Evolutionary conservation across 1,140 invertebrate species (phyloP), one percentile per base, ranked within the genome.

Genomic region (Drosophila nebulosa): DNA sequence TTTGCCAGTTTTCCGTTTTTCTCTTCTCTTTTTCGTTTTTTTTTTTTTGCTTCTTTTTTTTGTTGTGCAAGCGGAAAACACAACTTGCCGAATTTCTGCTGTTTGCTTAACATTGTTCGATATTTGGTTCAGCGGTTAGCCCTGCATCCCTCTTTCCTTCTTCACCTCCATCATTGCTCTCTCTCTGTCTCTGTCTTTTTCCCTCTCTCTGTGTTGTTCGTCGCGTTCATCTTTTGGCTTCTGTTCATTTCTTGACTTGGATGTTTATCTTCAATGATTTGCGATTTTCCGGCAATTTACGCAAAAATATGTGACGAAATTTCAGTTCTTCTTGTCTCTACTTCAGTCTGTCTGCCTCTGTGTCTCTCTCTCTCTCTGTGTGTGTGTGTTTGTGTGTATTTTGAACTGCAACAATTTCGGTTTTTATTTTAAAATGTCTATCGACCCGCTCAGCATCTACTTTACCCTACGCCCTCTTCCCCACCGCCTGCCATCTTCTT

Each of bases 291-390:
- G 83, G 83, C 83, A 88, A 88, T 88, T 88, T 88, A 88, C 83
- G 78, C 83, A 88, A 88, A 88, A 88, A 88, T 88, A 88, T 88
- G 83, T 88, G 83, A 88, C 83, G 83, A 88, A 88, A 88, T 88
- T 88, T 88, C 67, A 64, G 66, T 67, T 42, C 35, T 50, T 56
- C 16, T 24, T 39, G 10, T 24, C 32, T 16, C 21, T 14, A 7
- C 22, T 35, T 35, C 30, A 14, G n/a, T 22, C 26, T 27, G 1
- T 12, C 1, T 46, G 4, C 21, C 4, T 42, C 0, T 55, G 12
- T 26, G n/a, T 51, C 7, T 64, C 4, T 42, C 0, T 55, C 7
- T 26, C 10, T 51, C 7, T 64, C 14, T 72, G 12, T 63, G 10
- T 46, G 21, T 50, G 32, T 50, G 39, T 46, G 22, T 39, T n/a